Base-by-base conservation (phyloP, 2,113 vertebrate species). In the Neoarius graeffei region DNA sequence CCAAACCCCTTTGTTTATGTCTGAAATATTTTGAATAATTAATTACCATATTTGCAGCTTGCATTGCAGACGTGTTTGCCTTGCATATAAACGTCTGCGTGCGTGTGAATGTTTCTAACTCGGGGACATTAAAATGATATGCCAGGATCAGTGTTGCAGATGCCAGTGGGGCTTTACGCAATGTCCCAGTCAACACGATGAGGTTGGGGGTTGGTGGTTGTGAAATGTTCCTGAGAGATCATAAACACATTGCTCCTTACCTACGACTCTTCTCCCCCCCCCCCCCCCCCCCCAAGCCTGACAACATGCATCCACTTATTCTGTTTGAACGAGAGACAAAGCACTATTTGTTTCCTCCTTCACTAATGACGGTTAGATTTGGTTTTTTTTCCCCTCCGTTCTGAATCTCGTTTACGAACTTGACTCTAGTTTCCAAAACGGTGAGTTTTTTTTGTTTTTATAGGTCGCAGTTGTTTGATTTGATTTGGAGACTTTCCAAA, bases 181-280 rank as follows among this genome's bases (percentile, higher is more conserved):
- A 91, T 84, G 6, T 42, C 56, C 88, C 59, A 56, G 82, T 84
- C 60, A 84, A 67, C 35, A 86, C 48, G 67, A 56, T 77, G 86
- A n/a, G 77, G 84, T 64, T 82, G 69, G 90, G 87, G 81, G 85
- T 64, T 82, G 69, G 90, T 86, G 81, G 85, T 0, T 10, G 27
- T 54, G 83, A 90, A 93, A 93, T 93, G 92, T 91, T 91, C 77
- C 86, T 82, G 11, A 83, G 88, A 89, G 89, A 92, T 89, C 42
- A 82, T 82, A 94, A 92, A 92, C 91, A 92, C 86, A 86, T 48
- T 17, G 64, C 59, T 64, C 60, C 85, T 73, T 81, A 76, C 86
- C 73, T 62, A 85, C 48, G 74, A 60, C 60, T 73, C 69, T 84
- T 84, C 35, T 42, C 35, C 2, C 35, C 35, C 69, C 85, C 85